Percentiles rank a stretch among this genome's conserved stretches.
phyloP scores from a whole-genome alignment of 2,888 invertebrate species.

The Thysanoteuthis rhombus region DNA sequence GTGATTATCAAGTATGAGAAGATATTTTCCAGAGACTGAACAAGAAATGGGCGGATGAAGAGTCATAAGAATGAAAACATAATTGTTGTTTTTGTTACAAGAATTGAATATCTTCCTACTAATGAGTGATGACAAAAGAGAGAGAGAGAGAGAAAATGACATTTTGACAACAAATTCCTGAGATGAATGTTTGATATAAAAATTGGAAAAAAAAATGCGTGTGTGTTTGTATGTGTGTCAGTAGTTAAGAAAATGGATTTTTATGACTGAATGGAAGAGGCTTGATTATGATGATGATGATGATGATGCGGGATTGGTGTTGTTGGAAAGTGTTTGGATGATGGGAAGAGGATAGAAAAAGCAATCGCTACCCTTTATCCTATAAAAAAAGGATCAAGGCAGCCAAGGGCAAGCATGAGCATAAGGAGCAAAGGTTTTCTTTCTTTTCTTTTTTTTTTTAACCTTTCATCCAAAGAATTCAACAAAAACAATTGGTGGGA shows the following conservation, averaged over 20 bases:
- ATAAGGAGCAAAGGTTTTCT: not conserved
- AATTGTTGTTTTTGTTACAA: not conserved
- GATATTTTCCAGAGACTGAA: not conserved
- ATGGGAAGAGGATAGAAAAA: not conserved
- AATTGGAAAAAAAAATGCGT: not conserved
- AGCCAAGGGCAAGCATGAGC: not conserved
- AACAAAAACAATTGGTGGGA: slow-evolving; percentile 12
- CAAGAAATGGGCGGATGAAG: slow-evolving; percentile 2
- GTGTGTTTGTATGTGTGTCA: not conserved
- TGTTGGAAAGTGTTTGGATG: not conserved
- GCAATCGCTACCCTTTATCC: not conserved
- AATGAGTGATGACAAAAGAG: not conserved
- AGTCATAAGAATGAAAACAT: not conserved
- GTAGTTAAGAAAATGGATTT: not conserved
- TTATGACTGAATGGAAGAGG: not conserved
- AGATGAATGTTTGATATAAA: slow-evolving; percentile 12
- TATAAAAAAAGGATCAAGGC: not conserved
- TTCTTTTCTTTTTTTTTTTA: not conserved
- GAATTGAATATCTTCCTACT: not conserved
- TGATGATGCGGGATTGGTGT: not conserved
- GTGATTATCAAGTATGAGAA: not conserved
- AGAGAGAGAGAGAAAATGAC: not conserved
- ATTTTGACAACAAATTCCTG: slow-evolving; percentile 12
- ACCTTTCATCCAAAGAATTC: not conserved
- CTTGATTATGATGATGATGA: not conserved